These are phyloP conservation scores for Hormaphis cornu DNA, from an alignment of 1,140 invertebrate species.

Conservation along the genomic window DNA sequence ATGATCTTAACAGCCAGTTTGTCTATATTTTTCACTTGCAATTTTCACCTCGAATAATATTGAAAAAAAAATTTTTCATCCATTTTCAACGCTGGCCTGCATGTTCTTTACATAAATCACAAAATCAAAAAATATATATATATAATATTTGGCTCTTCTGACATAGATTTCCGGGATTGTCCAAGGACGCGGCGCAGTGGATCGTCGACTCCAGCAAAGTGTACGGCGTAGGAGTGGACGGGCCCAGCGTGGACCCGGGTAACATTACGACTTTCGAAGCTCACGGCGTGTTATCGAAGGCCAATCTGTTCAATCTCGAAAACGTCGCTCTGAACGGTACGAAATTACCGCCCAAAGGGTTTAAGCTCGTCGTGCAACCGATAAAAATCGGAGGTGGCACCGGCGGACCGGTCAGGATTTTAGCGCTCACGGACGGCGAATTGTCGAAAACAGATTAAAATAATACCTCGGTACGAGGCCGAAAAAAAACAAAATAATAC, in stretches of 20 bases:
- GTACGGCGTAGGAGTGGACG: constrained; percentile 54
- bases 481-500: too few relatives aligned
- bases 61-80: too few relatives aligned
- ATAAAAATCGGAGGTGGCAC: constrained; percentile 49
- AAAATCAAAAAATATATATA: too few relatives aligned
- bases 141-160: too few relatives aligned
- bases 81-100: too few relatives aligned
- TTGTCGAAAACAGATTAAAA: too few relatives aligned
- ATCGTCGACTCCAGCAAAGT: constrained; percentile 49
- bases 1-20: too few relatives aligned
- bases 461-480: too few relatives aligned
- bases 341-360: constrained; percentile 39
- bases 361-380: constrained; percentile 48
- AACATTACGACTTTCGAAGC: constrained; percentile 41
- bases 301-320: constrained; percentile 51
- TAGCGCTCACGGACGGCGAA: constrained; percentile 22
- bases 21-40: too few relatives aligned
- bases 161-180: constrained; percentile 17
- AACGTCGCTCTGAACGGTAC: constrained; percentile 43
- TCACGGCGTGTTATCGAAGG: constrained; percentile 44
- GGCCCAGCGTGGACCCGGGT: constrained; percentile 51
- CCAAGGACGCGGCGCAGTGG: constrained; percentile 49
- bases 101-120: too few relatives aligned
- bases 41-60: too few relatives aligned
- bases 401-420: constrained; percentile 45